These are phyloP conservation scores for Stegana nigrithorax DNA, from an alignment of 2,888 invertebrate species.

Conservation along the genomic window DNA sequence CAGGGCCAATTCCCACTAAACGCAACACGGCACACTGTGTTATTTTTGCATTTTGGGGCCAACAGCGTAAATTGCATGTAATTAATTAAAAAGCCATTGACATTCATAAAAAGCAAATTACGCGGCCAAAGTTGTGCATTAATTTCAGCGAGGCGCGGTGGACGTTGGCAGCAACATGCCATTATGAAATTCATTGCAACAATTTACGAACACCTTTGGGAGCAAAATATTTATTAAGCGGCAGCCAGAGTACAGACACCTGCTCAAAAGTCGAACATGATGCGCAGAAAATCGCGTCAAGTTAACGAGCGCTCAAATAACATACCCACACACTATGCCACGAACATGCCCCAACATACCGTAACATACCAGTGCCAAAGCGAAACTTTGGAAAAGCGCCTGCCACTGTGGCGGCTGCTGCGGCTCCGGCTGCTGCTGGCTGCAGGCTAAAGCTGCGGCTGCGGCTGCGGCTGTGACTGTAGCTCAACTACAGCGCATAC, in stretches of 20 bases:
- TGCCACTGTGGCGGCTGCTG: no score
- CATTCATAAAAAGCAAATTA: slow-evolving; percentile 58
- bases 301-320: slow-evolving; percentile 56
- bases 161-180: slow-evolving; percentile 35
- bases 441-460: background rate
- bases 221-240: slow-evolving; percentile 43
- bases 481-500: background rate
- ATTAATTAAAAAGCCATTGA: slow-evolving; percentile 58
- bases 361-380: no score
- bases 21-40: no score
- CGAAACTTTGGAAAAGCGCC: slow-evolving; percentile 1
- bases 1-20: no score
- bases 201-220: slow-evolving; percentile 47
- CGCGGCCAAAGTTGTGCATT: slow-evolving; percentile 31
- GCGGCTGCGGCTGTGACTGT: background rate
- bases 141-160: slow-evolving; percentile 16
- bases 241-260: slow-evolving; percentile 26
- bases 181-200: slow-evolving; percentile 50
- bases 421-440: no score
- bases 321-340: slow-evolving; percentile 41
- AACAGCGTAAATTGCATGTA: slow-evolving; percentile 43
- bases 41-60: background rate
- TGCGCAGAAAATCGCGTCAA: slow-evolving; percentile 13
- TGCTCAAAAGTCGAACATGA: slow-evolving; percentile 16
- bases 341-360: no score